A percentile compares a stretch with the other conserved stretches of the same genome.
Conservation (phyloP, 1,140 invertebrate species). For the Lordiphosa stackelbergi region DNA sequence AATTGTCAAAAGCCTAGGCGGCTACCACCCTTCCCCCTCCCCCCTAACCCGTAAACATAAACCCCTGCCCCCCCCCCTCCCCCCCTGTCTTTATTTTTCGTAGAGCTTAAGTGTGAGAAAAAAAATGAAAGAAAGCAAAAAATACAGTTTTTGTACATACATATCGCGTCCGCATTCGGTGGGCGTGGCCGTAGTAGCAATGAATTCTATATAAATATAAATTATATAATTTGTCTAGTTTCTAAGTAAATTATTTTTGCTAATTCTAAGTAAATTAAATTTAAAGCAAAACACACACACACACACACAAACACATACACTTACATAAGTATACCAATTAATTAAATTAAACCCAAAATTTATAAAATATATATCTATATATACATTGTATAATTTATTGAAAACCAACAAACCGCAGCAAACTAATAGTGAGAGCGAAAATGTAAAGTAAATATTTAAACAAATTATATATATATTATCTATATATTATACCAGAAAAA, state of each 20-base stretch:
- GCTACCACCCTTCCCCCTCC: constrained; percentile 51
- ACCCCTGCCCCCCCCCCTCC: constrained; percentile 14
- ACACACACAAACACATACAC: constrained; percentile 30
- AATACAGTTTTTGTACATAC: constrained; percentile 70
- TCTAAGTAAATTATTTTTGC: constrained; percentile 54
- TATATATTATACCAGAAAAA: constrained; percentile 9
- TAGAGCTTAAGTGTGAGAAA: constrained; percentile 1
- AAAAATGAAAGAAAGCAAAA: constrained; percentile 58
- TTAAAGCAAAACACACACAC: constrained; percentile 29
- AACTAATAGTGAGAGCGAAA: constrained; percentile 49
- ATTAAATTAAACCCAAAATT: constrained; percentile 65
- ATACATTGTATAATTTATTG: constrained; percentile 64
- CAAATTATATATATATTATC: constrained; percentile 35
- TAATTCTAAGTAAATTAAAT: constrained; percentile 57
- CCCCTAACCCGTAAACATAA: neutral
- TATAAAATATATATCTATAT: constrained; percentile 25
- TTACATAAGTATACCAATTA: constrained; percentile 75
- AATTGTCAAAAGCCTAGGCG: constrained; percentile 62
- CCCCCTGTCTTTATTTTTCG: too few relatives aligned
- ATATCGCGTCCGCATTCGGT: constrained; percentile 62
- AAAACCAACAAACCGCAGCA: constrained; percentile 24
- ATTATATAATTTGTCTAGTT: constrained; percentile 33
- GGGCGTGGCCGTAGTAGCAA: constrained; percentile 59
- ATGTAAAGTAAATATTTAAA: constrained; percentile 55
- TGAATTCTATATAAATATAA: constrained; percentile 17